A percentile compares a stretch with the other conserved stretches of the same genome.
Evolutionary conservation across 2,888 invertebrate species (phyloP).

Genomic region (Nemurella pictetii): DNA sequence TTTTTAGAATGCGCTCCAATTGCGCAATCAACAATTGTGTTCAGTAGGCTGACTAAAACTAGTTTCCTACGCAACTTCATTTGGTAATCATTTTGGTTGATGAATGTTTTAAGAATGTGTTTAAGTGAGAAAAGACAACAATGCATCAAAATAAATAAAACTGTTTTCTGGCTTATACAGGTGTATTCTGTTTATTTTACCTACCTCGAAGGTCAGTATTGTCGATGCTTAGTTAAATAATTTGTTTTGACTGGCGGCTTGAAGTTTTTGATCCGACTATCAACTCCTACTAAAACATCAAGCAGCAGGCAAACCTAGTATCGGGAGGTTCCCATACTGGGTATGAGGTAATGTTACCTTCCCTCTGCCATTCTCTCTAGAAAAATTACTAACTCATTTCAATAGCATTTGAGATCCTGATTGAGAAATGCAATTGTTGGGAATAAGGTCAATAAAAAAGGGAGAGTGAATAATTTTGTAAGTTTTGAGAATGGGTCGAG

Average conservation of each 20-base stretch:
- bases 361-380: too few relatives aligned
- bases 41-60: neutral
- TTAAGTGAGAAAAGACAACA: constrained; percentile 14
- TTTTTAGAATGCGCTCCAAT: neutral
- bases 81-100: neutral
- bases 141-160: constrained; percentile 19
- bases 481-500: too few relatives aligned
- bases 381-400: too few relatives aligned
- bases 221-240: neutral
- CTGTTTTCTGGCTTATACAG: neutral
- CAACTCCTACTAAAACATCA: too few relatives aligned
- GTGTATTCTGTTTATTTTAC: neutral
- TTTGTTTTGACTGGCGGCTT: neutral
- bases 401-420: too few relatives aligned
- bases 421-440: too few relatives aligned
- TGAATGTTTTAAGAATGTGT: constrained; percentile 14
- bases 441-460: too few relatives aligned
- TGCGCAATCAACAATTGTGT: neutral
- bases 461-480: too few relatives aligned
- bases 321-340: too few relatives aligned
- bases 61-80: neutral
- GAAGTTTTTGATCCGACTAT: too few relatives aligned
- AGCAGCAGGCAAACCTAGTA: too few relatives aligned
- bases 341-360: too few relatives aligned
- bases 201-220: neutral